A percentile compares a stretch with the other conserved stretches of the same genome.
Conservation (phyloP, 2,113 vertebrate genomes). For the Anarrhichthys ocellatus region DNA sequence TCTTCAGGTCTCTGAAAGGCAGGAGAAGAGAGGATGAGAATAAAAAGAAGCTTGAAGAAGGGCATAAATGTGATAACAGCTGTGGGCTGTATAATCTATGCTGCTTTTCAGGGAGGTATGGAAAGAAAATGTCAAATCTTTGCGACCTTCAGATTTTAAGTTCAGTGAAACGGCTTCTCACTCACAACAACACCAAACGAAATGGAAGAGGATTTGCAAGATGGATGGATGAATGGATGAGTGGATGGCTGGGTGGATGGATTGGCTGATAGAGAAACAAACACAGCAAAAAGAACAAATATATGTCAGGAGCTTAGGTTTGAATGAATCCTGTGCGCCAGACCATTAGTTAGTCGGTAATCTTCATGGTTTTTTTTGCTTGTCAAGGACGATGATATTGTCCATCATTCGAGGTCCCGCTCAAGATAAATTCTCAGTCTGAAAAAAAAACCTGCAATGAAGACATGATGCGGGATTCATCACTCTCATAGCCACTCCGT, state of each 20-base stretch:
- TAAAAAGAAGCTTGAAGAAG: slow-evolving; percentile 76
- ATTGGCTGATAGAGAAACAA: slow-evolving; percentile 72
- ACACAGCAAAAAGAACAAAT: slow-evolving; percentile 74
- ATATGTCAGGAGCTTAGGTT: slow-evolving; percentile 61
- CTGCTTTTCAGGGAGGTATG: slow-evolving; percentile 71
- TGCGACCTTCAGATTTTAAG: slow-evolving; percentile 70
- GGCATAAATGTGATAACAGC: slow-evolving; percentile 79
- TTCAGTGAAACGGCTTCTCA: slow-evolving; percentile 60
- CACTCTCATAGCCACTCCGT: slow-evolving; percentile 48
- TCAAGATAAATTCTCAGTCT: slow-evolving; percentile 39
- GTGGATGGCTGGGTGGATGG: slow-evolving; percentile 59
- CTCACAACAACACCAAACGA: slow-evolving; percentile 44
- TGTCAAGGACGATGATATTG: slow-evolving; percentile 57
- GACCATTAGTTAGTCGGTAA: slow-evolving; percentile 59
- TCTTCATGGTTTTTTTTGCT: slow-evolving; percentile 54
- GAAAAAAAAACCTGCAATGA: slow-evolving; percentile 24
- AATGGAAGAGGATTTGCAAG: slow-evolving; percentile 67
- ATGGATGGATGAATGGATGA: slow-evolving; percentile 75
- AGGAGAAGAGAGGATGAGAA: slow-evolving; percentile 68
- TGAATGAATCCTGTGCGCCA: slow-evolving; percentile 42
- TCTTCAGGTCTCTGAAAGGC: slow-evolving; percentile 77
- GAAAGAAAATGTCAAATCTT: slow-evolving; percentile 57
- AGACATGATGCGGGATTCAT: slow-evolving; percentile 49
- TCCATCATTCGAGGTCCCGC: slow-evolving; percentile 38
- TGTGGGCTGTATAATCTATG: slow-evolving; percentile 78